These are phyloP conservation scores for Lutra lutra DNA, from an alignment of 2,797 vertebrate species.

Conservation along the genomic window DNA sequence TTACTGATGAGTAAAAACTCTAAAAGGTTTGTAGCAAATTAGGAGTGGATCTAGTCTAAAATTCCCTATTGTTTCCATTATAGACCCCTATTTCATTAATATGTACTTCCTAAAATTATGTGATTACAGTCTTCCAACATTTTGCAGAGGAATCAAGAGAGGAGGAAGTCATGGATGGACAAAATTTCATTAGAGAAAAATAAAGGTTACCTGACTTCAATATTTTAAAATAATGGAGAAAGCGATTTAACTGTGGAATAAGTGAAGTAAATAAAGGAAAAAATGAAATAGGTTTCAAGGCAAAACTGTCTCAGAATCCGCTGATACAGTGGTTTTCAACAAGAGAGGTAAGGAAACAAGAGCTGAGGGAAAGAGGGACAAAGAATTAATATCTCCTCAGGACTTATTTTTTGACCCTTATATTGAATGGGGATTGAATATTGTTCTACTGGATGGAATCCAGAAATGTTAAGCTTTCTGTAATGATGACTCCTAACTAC, in stretches of 20 bases:
- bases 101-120: background rate
- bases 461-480: background rate
- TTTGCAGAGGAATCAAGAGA: constrained; percentile 5
- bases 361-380: background rate
- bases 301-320: background rate
- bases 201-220: background rate
- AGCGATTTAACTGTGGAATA: background rate
- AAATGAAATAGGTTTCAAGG: background rate
- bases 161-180: background rate
- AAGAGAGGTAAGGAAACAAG: rapidly evolving
- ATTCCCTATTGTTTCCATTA: background rate
- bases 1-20: background rate
- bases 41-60: background rate
- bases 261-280: background rate
- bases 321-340: background rate
- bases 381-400: background rate
- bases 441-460: background rate
- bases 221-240: background rate
- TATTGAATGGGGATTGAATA: background rate
- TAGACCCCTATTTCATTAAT: background rate
- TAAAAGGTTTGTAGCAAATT: background rate
- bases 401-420: background rate
- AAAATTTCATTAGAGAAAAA: background rate
- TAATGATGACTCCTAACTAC: background rate
- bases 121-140: background rate